phyloP scores from a whole-genome alignment of 2,113 vertebrate genomes.

The Butorides virescens region DNA sequence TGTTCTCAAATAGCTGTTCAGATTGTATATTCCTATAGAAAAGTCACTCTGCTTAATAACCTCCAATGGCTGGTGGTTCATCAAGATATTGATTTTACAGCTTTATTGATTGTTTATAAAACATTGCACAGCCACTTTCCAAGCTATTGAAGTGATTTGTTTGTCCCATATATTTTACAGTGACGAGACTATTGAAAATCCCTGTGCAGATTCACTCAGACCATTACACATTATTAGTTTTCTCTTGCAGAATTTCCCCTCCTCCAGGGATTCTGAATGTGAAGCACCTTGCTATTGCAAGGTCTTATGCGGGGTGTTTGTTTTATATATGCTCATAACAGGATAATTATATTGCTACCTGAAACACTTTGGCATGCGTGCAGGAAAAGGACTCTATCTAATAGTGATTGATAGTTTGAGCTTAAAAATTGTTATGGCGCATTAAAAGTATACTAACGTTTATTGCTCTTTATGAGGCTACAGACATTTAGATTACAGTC shows the following conservation, averaged over 20 bases:
- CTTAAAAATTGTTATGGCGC: constrained; percentile 58
- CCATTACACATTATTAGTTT: constrained; percentile 63
- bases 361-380: constrained; percentile 1
- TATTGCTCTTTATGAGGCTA: constrained; percentile 43
- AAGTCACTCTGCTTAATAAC: constrained; percentile 27
- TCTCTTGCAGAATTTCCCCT: constrained; percentile 27
- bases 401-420: constrained; percentile 48
- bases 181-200: constrained; percentile 69
- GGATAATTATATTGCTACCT: constrained; percentile 57
- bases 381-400: not conserved
- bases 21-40: constrained; percentile 2
- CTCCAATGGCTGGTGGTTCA: constrained; percentile 39
- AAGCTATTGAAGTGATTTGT: constrained; percentile 65
- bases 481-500: constrained; percentile 24
- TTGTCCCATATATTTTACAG: constrained; percentile 60
- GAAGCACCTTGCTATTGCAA: constrained; percentile 28
- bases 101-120: constrained; percentile 74
- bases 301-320: constrained; percentile 54
- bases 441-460: constrained; percentile 54
- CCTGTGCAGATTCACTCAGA: constrained; percentile 51
- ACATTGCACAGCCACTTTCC: constrained; percentile 42
- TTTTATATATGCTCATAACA: constrained; percentile 54
- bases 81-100: constrained; percentile 74
- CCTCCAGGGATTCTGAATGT: constrained; percentile 34
- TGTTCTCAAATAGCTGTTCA: not conserved